Percentiles rank a stretch among this genome's conserved stretches.
phyloP scores from a whole-genome alignment of 1,140 invertebrate genomes.

The Aphis craccivora region DNA sequence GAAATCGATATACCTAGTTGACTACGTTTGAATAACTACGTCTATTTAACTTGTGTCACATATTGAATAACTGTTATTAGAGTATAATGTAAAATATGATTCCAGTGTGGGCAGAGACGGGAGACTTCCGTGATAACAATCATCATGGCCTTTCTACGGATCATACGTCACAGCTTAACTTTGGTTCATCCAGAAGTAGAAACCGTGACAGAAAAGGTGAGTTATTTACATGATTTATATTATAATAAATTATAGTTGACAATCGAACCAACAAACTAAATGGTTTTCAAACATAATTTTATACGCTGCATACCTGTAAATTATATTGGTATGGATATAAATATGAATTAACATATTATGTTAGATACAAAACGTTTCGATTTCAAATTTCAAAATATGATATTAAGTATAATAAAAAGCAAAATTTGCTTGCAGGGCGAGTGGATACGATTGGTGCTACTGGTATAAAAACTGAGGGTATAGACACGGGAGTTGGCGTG shows the following conservation, averaged over 20 bases:
- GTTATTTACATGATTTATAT: conserved; percentile 42
- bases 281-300: neutral
- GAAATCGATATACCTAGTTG: neutral
- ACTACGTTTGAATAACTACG: neutral
- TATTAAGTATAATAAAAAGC: neutral
- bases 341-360: neutral
- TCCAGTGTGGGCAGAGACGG: conserved; percentile 84
- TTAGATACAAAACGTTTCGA: neutral
- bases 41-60: neutral
- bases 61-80: neutral
- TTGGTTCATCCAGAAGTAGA: conserved; percentile 68
- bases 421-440: neutral
- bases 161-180: conserved; percentile 69
- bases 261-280: neutral
- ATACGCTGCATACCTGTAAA: neutral
- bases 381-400: neutral
- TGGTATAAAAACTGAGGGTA: conserved; percentile 57
- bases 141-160: conserved; percentile 75
- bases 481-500: conserved; percentile 57
- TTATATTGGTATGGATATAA: neutral
- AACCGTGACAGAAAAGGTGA: conserved; percentile 75
- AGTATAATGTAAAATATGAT: conserved; percentile 64
- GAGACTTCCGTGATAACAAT: conserved; percentile 80
- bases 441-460: conserved; percentile 51
- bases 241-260: neutral